Base-by-base conservation (phyloP, 1,140 invertebrate species). In the Heliothis virescens region DNA sequence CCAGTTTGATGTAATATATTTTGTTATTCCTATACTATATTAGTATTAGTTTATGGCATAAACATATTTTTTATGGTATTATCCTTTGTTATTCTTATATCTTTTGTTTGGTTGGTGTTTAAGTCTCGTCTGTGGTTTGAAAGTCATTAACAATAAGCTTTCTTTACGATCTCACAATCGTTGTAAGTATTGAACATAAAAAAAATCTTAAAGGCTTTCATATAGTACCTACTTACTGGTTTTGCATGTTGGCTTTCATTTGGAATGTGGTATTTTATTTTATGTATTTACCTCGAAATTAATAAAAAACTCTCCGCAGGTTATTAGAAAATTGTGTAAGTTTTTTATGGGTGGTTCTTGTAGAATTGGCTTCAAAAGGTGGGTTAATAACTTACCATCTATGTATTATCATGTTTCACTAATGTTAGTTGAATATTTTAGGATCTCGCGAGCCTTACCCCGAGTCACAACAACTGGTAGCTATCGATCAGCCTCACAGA, bases 401-500 rank as follows among this genome's bases (percentile, higher is more conserved):
- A 29, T 7, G 18, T 53, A 4, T 13, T 15, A 29, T 52, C 52
- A 9, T 29, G 48, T n/a, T 71, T 26, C 11, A 21, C 67, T 71
- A 29, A 71, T 71, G 1, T 1, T n/a, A 26, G 63, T 50, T 26
- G 11, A 79, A 75, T 82, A 75, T 89, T 92, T 76, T 88, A 92
- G 93, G 88, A 79, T 86, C 91, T 48, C 86, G 86, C 85, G 92
- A 94, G 10, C 67, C 67, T 5, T 53, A 50, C 26, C 4, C 59
- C 26, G 85, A 91, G 67, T 79, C 7, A 52, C 87, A 62, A 88
- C 94, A 13, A 3, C 81, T 92, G 50, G 90, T 96, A 74, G 82
- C 87, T 34, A 95, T 97, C 16, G 95, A 94, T 47, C 92, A 96
- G 21, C 96, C 95, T 4, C 86, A 92, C 18, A 95, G 96, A 73